Evolutionary conservation across 2,113 vertebrate species (phyloP).

Genomic region (Acanthochromis polyacanthus): DNA sequence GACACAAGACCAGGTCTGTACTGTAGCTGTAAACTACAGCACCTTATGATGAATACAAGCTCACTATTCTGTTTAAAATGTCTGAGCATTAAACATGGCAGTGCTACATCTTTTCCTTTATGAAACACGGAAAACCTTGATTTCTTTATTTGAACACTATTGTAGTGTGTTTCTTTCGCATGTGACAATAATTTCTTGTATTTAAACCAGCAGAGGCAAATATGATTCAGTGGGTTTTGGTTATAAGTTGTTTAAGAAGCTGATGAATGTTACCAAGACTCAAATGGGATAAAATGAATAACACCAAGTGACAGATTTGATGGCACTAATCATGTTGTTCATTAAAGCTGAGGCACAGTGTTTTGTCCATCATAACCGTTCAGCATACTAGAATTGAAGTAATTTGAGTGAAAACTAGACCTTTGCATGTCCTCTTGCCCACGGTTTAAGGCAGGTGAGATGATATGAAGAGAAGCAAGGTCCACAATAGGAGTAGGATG

Average conservation of each 20-base stretch:
- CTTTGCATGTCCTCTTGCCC: no score
- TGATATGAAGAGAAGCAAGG: no score
- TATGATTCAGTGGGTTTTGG: not conserved
- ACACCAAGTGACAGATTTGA: not conserved
- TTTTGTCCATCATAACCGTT: no score
- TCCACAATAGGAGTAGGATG: no score
- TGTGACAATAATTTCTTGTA: not conserved
- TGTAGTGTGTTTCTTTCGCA: not conserved
- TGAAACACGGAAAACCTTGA: not conserved
- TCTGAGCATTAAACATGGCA: not conserved
- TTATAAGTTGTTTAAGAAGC: not conserved
- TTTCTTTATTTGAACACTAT: not conserved
- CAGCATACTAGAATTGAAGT: no score
- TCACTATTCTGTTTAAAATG: not conserved
- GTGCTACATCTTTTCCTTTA: not conserved
- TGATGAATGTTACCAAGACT: not conserved
- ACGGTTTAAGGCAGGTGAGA: no score
- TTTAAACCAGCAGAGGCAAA: not conserved
- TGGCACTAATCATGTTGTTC: not conserved
- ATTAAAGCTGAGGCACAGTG: no score
- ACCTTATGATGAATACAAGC: slow-evolving; percentile 13
- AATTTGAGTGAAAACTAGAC: no score
- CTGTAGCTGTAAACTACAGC: slow-evolving; percentile 14
- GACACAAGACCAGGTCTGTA: slow-evolving; percentile 85
- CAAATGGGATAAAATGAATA: not conserved